These are phyloP conservation scores for Dynastes grantii DNA, from an alignment of 2,888 invertebrate species.

Conservation along the genomic window DNA sequence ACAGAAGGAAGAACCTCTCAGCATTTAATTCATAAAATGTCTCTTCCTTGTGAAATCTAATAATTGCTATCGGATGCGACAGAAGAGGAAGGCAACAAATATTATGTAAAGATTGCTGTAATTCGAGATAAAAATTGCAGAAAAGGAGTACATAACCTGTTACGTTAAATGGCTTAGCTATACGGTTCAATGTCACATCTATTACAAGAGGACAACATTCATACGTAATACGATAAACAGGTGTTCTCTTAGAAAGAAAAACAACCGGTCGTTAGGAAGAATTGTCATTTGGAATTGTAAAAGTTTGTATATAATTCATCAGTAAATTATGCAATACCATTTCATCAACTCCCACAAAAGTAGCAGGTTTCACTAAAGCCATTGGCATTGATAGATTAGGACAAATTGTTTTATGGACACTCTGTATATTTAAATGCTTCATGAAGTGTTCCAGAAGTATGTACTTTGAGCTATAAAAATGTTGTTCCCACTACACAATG, in stretches of 20 bases:
- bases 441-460: no score
- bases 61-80: conserved; percentile 25
- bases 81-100: conserved; percentile 32
- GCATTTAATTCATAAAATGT: conserved; percentile 36
- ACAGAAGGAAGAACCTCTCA: conserved; percentile 17
- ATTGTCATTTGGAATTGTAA: conserved; percentile 11
- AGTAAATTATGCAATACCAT: background rate
- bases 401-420: no score
- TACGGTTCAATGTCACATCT: conserved; percentile 43
- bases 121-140: conserved; percentile 38
- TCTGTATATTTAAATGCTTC: no score
- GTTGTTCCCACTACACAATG: no score
- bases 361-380: no score
- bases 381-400: no score
- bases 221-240: conserved; percentile 37
- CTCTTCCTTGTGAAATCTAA: background rate
- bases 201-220: conserved; percentile 37
- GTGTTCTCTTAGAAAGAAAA: conserved; percentile 27
- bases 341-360: background rate
- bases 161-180: conserved; percentile 41
- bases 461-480: no score
- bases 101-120: conserved; percentile 38
- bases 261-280: background rate
- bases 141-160: conserved; percentile 43
- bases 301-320: background rate